These are phyloP conservation scores for Triplophysa rosa DNA, from an alignment of 2,113 vertebrate genomes.

Conservation along the genomic window DNA sequence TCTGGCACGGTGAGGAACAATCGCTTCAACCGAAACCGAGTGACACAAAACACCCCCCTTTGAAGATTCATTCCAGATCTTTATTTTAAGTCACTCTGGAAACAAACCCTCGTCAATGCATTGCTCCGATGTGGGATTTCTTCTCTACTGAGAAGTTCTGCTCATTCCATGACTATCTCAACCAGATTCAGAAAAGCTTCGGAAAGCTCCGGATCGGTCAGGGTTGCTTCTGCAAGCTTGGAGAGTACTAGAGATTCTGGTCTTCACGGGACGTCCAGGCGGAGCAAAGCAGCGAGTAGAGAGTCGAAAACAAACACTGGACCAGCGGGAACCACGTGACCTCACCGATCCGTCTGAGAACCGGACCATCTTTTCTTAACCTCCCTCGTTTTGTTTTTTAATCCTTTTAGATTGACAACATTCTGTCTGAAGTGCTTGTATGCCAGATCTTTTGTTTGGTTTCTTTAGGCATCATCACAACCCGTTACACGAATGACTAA, in stretches of 20 bases:
- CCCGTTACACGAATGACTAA: conserved; percentile 75
- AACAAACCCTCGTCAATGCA: neutral
- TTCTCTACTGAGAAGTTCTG: neutral
- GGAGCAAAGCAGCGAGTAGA: conserved; percentile 8
- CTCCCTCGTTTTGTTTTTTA: conserved; percentile 4
- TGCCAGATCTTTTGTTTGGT: conserved; percentile 69
- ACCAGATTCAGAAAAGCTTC: no score
- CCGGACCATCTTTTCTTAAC: conserved; percentile 12
- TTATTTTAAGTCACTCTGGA: neutral
- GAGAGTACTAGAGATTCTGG: neutral
- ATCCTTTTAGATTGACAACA: conserved; percentile 19
- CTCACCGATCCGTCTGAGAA: conserved; percentile 10
- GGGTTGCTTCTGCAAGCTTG: neutral
- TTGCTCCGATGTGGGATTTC: neutral
- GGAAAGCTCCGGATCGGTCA: neutral
- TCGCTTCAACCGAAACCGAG: neutral
- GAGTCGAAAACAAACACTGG: conserved; percentile 46
- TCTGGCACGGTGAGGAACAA: conserved; percentile 20
- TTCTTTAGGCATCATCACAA: conserved; percentile 81
- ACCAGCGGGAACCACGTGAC: conserved; percentile 47
- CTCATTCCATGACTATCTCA: neutral
- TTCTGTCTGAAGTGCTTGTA: conserved; percentile 58
- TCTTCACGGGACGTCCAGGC: neutral
- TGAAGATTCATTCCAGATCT: neutral
- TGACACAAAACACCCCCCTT: neutral